phyloP scores from a whole-genome alignment of 2,797 vertebrate genomes.

The Saxicola maurus region DNA sequence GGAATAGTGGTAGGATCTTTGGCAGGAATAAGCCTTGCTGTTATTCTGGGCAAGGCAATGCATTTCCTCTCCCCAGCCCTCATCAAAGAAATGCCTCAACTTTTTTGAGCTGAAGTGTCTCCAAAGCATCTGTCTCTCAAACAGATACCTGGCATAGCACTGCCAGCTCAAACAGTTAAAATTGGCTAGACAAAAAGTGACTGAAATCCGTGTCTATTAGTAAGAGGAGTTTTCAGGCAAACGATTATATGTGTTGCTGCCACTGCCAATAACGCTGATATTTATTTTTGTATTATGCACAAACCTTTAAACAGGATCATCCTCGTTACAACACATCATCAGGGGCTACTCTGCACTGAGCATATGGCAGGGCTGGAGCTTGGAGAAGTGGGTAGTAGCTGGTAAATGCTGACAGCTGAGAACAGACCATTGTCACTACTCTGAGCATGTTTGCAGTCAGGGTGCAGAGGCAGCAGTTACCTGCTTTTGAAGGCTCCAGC shows the following conservation, averaged over 20 bases:
- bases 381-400: neutral
- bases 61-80: neutral
- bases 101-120: slow-evolving; percentile 36
- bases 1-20: neutral
- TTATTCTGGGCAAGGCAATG: slow-evolving; percentile 39
- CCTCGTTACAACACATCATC: neutral
- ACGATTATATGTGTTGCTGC: neutral
- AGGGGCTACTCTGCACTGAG: slow-evolving; percentile 15
- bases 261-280: neutral
- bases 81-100: slow-evolving; percentile 32
- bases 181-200: slow-evolving; percentile 29
- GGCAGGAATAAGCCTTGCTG: neutral
- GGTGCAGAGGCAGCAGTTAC: slow-evolving; percentile 24
- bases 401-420: neutral
- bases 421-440: neutral
- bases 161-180: slow-evolving; percentile 32
- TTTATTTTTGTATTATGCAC: neutral
- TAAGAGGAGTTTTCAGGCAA: slow-evolving; percentile 4
- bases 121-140: slow-evolving; percentile 56
- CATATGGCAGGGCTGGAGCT: slow-evolving; percentile 11
- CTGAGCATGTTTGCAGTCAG: neutral
- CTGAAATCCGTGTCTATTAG: slow-evolving; percentile 2
- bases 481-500: slow-evolving; percentile 15
- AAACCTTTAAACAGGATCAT: neutral
- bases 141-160: slow-evolving; percentile 38